phyloP scores from a whole-genome alignment of 1,140 invertebrate species.

The Drosophila tani region DNA sequence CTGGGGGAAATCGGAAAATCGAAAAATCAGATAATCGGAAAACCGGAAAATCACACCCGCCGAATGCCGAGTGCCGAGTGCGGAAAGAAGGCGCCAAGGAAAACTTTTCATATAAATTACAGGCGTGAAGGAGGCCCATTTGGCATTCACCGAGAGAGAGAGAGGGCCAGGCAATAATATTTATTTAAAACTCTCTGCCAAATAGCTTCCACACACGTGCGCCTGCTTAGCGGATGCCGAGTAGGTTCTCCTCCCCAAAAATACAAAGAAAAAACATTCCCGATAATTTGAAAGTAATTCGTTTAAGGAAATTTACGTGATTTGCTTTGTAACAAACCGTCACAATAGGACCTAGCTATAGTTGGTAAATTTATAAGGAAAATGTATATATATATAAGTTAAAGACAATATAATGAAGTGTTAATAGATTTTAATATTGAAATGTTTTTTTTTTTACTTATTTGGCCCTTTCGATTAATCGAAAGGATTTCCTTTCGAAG shows the following conservation, averaged over 20 bases:
- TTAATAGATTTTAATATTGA: too few relatives aligned
- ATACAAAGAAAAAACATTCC: conserved; percentile 21
- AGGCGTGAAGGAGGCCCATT: conserved; percentile 30
- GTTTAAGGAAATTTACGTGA: conserved; percentile 77
- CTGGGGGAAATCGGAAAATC: not conserved
- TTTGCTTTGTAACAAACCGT: conserved; percentile 34
- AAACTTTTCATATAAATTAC: conserved; percentile 80
- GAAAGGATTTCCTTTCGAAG: conserved; percentile 16
- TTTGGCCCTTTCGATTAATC: too few relatives aligned
- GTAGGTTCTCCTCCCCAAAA: not conserved
- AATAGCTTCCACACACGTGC: conserved; percentile 27
- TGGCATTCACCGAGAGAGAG: conserved; percentile 15
- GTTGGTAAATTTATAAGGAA: too few relatives aligned
- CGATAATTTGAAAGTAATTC: conserved; percentile 79
- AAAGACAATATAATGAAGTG: too few relatives aligned
- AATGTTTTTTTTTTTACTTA: too few relatives aligned
- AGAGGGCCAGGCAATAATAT: conserved; percentile 58
- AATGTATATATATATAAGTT: too few relatives aligned
- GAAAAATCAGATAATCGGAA: conserved; percentile 10
- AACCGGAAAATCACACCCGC: conserved; percentile 15
- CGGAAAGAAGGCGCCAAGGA: conserved; percentile 2
- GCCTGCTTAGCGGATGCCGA: conserved; percentile 12
- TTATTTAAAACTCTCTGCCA: conserved; percentile 68
- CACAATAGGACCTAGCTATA: too few relatives aligned
- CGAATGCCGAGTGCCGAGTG: not conserved